These are phyloP conservation scores for Furcula furcula DNA, from an alignment of 2,888 invertebrate species.

Conservation along the genomic window DNA sequence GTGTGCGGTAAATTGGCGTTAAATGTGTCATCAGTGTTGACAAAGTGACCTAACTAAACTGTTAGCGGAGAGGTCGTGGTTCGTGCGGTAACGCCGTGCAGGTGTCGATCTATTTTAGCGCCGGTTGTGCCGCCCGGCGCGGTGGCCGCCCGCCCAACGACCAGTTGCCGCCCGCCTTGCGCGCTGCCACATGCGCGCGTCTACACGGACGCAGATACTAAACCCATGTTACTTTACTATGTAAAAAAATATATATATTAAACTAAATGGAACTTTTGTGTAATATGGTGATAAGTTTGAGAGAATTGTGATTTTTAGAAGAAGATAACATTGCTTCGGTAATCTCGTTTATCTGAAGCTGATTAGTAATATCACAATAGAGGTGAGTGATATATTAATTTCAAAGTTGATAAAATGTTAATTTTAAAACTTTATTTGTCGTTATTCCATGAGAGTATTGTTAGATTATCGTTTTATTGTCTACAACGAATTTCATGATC, in stretches of 20 bases:
- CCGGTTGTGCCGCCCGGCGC: slow-evolving; percentile 42
- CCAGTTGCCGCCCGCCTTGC: slow-evolving; percentile 49
- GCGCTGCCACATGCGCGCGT: slow-evolving; percentile 37
- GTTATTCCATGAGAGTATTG: too few species aligned
- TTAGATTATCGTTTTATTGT: slow-evolving; percentile 8
- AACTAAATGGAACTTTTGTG: too few species aligned
- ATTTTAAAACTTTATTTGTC: slow-evolving; percentile 31
- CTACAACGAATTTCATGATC: neutral
- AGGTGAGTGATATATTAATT: slow-evolving; percentile 55
- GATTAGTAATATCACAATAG: slow-evolving; percentile 33
- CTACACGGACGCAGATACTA: neutral
- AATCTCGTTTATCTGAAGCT: slow-evolving; percentile 28
- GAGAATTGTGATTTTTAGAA: slow-evolving; percentile 4
- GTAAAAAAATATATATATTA: too few species aligned
- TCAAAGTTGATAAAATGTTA: slow-evolving; percentile 35
- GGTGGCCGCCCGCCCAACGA: slow-evolving; percentile 62
- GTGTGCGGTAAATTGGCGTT: slow-evolving; percentile 3
- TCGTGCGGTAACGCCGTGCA: slow-evolving; percentile 58
- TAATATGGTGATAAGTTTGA: too few species aligned
- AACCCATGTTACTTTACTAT: slow-evolving; percentile 9
- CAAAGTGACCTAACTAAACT: slow-evolving; percentile 53
- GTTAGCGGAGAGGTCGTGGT: slow-evolving; percentile 61
- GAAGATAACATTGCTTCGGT: slow-evolving; percentile 17
- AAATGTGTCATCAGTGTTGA: slow-evolving; percentile 58
- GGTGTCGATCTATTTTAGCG: slow-evolving; percentile 76